Base-by-base conservation (phyloP, 2,113 vertebrate genomes). In the Butastur rufipennis region DNA sequence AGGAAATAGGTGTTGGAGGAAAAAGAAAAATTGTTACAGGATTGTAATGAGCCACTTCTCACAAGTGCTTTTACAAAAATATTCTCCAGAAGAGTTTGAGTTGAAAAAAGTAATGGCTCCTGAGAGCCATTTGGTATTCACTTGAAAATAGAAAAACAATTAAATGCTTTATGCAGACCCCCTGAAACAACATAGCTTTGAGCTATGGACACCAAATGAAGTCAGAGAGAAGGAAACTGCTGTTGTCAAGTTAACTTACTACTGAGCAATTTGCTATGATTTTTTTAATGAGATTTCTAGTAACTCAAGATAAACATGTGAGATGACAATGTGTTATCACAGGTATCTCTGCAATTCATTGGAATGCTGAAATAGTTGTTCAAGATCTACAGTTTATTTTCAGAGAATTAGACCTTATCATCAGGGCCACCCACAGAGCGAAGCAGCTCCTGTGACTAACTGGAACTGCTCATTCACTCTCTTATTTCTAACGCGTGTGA, bases 401-500 rank as follows among this genome's bases (percentile, higher is more conserved):
- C 34, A 42, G 77, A 82, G 42, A 61, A 80, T 61, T 45, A 48
- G 52, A 52, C 34, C 16, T 72, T 65, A 34, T 36, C 5, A 2
- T 43, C 11, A 25, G 21, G 83, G 61, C 77, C 77, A 81, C 86
- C 83, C 83, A 65, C 27, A 17, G 52, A 79, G 89, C 0, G 0
- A 52, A 72, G 78, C 42, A 32, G 15, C 17, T n/a, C 40, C 86
- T 19, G 34, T 7, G 53, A 52, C 19, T 75, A 48, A 9, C 45
- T 67, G 47, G 25, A 42, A 52, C 15, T 42, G 20, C 48, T 75
- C 1, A 1, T 81, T 58, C 16, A 8, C 11, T 40, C 12, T 53
- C n/a, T 15, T 2, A 1, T 56, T 38, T 21, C 38, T 47, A 11
- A 1, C 3, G 21, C 26, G 22, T 74, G 42, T 1, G 3, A 66